Percentiles rank a stretch among this genome's conserved stretches.
Evolutionary conservation across 2,797 vertebrate species (phyloP).

Genomic region (Echiichthys vipera): DNA sequence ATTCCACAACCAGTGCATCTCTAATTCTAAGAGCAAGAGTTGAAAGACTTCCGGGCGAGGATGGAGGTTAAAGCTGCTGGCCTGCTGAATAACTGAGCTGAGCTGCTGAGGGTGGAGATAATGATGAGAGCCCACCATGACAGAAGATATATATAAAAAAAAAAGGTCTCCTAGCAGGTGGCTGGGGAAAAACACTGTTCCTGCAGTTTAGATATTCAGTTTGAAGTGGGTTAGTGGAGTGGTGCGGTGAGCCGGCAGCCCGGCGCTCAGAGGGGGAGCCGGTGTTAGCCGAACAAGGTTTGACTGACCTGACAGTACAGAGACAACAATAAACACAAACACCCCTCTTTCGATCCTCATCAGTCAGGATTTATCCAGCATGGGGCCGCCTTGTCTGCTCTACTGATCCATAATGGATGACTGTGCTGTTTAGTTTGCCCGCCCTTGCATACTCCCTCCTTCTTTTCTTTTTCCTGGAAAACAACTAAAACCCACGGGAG

Average conservation of each 20-base stretch:
- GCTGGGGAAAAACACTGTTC: constrained; percentile 34
- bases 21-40: constrained; percentile 9
- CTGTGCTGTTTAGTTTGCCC: constrained; percentile 50
- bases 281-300: constrained; percentile 39
- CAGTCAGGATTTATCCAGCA: constrained; percentile 45
- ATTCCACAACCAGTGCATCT: constrained; percentile 1
- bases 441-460: constrained; percentile 24
- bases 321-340: constrained; percentile 56
- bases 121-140: constrained; percentile 45
- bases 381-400: constrained; percentile 40
- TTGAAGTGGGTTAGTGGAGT: constrained; percentile 47
- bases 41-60: constrained; percentile 5
- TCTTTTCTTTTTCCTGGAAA: constrained; percentile 48
- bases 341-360: constrained; percentile 42
- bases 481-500: constrained; percentile 41
- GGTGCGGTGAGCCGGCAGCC: background rate
- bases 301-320: constrained; percentile 39
- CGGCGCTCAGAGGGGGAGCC: constrained; percentile 20
- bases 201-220: constrained; percentile 41
- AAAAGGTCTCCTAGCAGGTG: constrained; percentile 47
- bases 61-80: constrained; percentile 12
- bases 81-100: constrained; percentile 41
- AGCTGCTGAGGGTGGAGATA: constrained; percentile 42
- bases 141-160: constrained; percentile 17
- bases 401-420: constrained; percentile 73